Evolutionary conservation across 2,797 vertebrate species (phyloP), one percentile per base, ranked within the genome.

Genomic region (Aphelocoma californica): DNA sequence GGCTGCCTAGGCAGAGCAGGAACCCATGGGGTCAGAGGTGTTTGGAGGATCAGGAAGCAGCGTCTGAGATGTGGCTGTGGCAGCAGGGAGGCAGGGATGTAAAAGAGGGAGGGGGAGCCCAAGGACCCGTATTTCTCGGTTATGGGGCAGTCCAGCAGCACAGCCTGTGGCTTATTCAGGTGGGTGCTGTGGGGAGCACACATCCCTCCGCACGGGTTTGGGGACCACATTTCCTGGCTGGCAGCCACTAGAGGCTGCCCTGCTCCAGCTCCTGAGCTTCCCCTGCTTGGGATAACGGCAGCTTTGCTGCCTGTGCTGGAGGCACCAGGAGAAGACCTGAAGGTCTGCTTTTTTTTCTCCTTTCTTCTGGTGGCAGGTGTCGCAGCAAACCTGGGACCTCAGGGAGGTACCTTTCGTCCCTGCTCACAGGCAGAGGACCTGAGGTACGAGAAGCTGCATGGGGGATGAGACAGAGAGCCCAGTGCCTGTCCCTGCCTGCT

Each of bases 211-310:
- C 4, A 7, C 0, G 7, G 29, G 6, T 58, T 60, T 72, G 57
- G 54, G 60, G 20, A 61, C 23, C 1, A 54, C 18, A 12, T 95
- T 90, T 88, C 66, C 88, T 87, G 94, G 95, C 92, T 62, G 42
- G 57, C 75, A 91, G 96, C 96, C 95, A 91, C 95, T 94, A 95
- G 92, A 93, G 94, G 94, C 78, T 92, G 90, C 94, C 88, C 96
- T 96, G 95, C 92, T 82, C 94, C 95, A 90, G 83, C 94, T 92
- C 71, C 96, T 94, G 95, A 94, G 85, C 92, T 44, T 36, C n/a
- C 1, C 5, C 42, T 60, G 2, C 3, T 11, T 2, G 32, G 19
- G 57, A 74, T 18, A 8, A 7, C 28, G 8, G 29, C 61, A 4
- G 47, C 65, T 40, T 13, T 7, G 18, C 75, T 79, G 50, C 26